Percentiles rank a stretch among this genome's conserved stretches.
These are phyloP conservation scores for Agrenia bidenticulata DNA, from an alignment of 2,888 invertebrate genomes.

Conservation along the genomic window DNA sequence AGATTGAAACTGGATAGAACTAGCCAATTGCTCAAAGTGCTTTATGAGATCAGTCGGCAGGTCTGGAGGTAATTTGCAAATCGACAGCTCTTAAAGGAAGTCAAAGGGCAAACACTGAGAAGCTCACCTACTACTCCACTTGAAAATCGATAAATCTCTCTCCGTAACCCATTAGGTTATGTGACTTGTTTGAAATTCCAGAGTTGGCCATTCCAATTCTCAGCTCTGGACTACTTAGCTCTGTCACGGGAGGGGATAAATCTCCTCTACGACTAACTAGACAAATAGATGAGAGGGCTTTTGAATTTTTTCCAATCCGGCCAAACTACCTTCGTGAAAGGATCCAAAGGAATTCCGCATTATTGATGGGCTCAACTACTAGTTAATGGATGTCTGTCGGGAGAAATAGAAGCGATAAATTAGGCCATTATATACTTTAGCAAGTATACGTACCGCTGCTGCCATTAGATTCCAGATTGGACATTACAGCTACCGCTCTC, in stretches of 20 bases:
- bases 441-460: too few relatives aligned
- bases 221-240: slow-evolving; percentile 2
- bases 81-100: too few relatives aligned
- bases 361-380: slow-evolving; percentile 23
- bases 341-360: slow-evolving; percentile 6
- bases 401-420: slow-evolving; percentile 20
- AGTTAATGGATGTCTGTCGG: slow-evolving; percentile 19
- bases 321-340: slow-evolving; percentile 16
- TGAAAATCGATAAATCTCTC: slow-evolving; percentile 14
- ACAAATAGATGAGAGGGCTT: slow-evolving; percentile 14
- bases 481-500: too few relatives aligned
- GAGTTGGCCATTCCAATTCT: slow-evolving; percentile 1
- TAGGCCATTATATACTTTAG: slow-evolving; percentile 21
- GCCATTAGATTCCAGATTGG: too few relatives aligned
- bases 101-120: too few relatives aligned
- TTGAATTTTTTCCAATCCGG: slow-evolving; percentile 7
- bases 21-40: too few relatives aligned
- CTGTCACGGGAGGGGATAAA: not conserved
- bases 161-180: not conserved
- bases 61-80: too few relatives aligned
- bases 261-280: slow-evolving; percentile 1
- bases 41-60: too few relatives aligned
- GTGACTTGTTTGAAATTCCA: slow-evolving; percentile 10
- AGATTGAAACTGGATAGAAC: too few relatives aligned
- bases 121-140: slow-evolving; percentile 5